Conservation (phyloP, 1,140 invertebrate genomes). For the Mycetomoellerius zeteki region DNA sequence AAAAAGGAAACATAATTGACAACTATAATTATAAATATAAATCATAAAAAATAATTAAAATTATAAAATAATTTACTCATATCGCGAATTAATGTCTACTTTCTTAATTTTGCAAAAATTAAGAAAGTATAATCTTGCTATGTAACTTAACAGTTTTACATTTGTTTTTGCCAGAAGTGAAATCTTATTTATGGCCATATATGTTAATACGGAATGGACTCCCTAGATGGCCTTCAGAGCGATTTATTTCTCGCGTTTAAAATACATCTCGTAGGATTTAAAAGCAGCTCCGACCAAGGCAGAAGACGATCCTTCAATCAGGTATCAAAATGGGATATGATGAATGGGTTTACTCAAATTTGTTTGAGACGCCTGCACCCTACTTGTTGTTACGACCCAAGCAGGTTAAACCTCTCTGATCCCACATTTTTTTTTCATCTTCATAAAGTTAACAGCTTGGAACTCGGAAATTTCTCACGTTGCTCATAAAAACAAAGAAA, state of each 20-base stretch:
- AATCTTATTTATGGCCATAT: background rate
- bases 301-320: conserved; percentile 80
- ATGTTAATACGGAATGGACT: conserved; percentile 1
- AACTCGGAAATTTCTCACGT: too few species aligned
- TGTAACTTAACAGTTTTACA: background rate
- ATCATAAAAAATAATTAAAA: conserved; percentile 3
- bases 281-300: background rate
- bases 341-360: conserved; percentile 80
- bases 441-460: background rate
- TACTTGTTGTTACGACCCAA: conserved; percentile 83
- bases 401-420: conserved; percentile 85
- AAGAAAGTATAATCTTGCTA: too few species aligned
- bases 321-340: conserved; percentile 82
- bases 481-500: background rate
- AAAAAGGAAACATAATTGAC: background rate
- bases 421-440: conserved; percentile 54
- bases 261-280: conserved; percentile 32
- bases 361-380: conserved; percentile 82
- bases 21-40: conserved; percentile 23
- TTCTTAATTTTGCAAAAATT: conserved; percentile 12
- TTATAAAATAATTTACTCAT: background rate
- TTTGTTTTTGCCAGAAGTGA: background rate
- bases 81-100: background rate
- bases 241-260: conserved; percentile 55
- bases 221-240: conserved; percentile 70